These are phyloP conservation scores for Athripsodes cinereus DNA, from an alignment of 2,888 invertebrate genomes.

Conservation along the genomic window DNA sequence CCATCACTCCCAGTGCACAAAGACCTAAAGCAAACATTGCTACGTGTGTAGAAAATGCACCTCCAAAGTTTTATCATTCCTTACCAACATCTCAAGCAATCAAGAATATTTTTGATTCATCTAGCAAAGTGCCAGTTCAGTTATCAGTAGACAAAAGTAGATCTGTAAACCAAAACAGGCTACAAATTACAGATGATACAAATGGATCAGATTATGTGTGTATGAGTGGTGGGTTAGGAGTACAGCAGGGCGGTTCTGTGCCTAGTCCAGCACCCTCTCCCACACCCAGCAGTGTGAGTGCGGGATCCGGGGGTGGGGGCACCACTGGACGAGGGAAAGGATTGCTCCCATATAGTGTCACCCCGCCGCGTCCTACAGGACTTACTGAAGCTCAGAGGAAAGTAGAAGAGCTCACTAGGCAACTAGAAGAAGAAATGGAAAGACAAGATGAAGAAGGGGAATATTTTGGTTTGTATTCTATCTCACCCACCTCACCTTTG, in stretches of 20 bases:
- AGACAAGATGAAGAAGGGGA: constrained; percentile 92
- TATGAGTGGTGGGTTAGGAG: constrained; percentile 66
- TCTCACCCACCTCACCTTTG: neutral
- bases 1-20: constrained; percentile 50
- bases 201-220: constrained; percentile 79
- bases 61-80: constrained; percentile 50
- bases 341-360: constrained; percentile 79
- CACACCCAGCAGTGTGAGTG: constrained; percentile 57
- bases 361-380: constrained; percentile 80
- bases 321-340: constrained; percentile 48
- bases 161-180: constrained; percentile 32
- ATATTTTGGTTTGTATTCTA: constrained; percentile 73
- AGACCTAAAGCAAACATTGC: constrained; percentile 50
- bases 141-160: constrained; percentile 1
- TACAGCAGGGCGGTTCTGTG: constrained; percentile 47
- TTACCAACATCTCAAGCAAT: constrained; percentile 51
- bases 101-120: constrained; percentile 28
- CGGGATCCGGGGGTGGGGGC: constrained; percentile 53
- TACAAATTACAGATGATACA: constrained; percentile 60
- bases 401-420: constrained; percentile 86
- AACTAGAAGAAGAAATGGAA: constrained; percentile 94
- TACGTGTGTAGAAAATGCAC: constrained; percentile 49
- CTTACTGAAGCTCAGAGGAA: constrained; percentile 91
- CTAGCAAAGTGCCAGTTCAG: constrained; percentile 32
- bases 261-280: constrained; percentile 58